These are phyloP conservation scores for Timema podura DNA, from an alignment of 2,888 invertebrate genomes.

Conservation along the genomic window DNA sequence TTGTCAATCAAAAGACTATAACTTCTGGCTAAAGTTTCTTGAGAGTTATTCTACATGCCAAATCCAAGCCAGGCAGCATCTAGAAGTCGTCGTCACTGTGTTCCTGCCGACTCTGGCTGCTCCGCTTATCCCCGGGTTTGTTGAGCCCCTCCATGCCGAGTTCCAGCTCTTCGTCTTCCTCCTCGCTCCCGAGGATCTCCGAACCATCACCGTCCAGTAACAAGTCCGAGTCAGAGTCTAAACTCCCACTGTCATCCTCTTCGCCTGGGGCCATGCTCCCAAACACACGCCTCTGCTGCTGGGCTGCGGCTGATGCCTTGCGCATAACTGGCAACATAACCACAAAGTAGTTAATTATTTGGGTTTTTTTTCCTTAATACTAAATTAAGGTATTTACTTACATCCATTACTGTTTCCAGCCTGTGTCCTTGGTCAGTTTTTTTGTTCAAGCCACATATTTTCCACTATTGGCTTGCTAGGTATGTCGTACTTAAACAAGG, in stretches of 20 bases:
- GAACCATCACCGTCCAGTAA: constrained; percentile 58
- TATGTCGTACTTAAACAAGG: background rate
- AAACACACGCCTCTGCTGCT: constrained; percentile 50
- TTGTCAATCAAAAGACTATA: no score
- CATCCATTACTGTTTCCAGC: no score
- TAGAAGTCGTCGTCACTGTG: constrained; percentile 53
- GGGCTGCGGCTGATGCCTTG: constrained; percentile 28
- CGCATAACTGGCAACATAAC: constrained; percentile 27
- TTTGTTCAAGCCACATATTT: no score
- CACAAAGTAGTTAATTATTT: background rate
- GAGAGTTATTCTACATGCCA: no score
- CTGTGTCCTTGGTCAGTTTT: no score
- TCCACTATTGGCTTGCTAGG: background rate
- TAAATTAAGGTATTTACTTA: background rate
- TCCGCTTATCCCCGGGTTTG: constrained; percentile 26
- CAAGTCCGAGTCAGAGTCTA: constrained; percentile 46
- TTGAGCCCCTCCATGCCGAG: constrained; percentile 30
- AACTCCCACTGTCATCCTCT: constrained; percentile 41
- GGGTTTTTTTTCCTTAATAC: background rate
- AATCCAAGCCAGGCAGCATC: background rate
- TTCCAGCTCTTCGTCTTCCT: constrained; percentile 53
- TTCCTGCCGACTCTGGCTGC: constrained; percentile 34
- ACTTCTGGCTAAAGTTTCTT: no score
- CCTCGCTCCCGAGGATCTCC: constrained; percentile 56
- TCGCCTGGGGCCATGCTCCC: constrained; percentile 53